Evolutionary conservation across 2,888 invertebrate species (phyloP).

Genomic region (Spodoptera exigua): DNA sequence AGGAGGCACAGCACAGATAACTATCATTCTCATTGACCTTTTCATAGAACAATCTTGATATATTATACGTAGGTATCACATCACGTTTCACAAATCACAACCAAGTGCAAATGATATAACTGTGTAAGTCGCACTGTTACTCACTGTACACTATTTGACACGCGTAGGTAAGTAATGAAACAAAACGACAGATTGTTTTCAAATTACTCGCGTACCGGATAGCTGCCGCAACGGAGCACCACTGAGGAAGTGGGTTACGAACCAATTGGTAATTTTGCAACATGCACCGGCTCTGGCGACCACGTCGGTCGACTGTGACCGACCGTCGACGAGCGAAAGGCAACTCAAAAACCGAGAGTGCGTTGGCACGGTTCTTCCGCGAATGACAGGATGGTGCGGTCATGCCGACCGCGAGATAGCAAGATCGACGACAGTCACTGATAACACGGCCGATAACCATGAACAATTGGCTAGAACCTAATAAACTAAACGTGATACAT

Average conservation of each 20-base stretch:
- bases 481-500: conserved; percentile 46
- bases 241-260: conserved; percentile 80
- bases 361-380: conserved; percentile 82
- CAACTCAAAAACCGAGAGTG: conserved; percentile 82
- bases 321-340: conserved; percentile 80
- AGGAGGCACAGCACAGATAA: conserved; percentile 54
- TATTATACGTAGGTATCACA: conserved; percentile 39
- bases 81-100: conserved; percentile 49
- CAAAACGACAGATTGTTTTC: conserved; percentile 69
- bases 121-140: conserved; percentile 47
- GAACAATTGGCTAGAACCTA: conserved; percentile 65
- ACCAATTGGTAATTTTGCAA: conserved; percentile 83
- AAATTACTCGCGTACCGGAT: conserved; percentile 72
- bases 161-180: conserved; percentile 45
- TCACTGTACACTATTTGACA: conserved; percentile 56
- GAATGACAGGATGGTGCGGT: conserved; percentile 81
- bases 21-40: conserved; percentile 55
- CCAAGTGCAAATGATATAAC: conserved; percentile 42
- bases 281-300: conserved; percentile 75
- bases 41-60: conserved; percentile 41
- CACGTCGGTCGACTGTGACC: conserved; percentile 76
- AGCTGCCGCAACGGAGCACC: conserved; percentile 64
- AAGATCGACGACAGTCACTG: conserved; percentile 81
- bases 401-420: conserved; percentile 80
- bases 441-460: conserved; percentile 80